phyloP scores from a whole-genome alignment of 2,113 vertebrate species.

The Erinaceus europaeus region DNA sequence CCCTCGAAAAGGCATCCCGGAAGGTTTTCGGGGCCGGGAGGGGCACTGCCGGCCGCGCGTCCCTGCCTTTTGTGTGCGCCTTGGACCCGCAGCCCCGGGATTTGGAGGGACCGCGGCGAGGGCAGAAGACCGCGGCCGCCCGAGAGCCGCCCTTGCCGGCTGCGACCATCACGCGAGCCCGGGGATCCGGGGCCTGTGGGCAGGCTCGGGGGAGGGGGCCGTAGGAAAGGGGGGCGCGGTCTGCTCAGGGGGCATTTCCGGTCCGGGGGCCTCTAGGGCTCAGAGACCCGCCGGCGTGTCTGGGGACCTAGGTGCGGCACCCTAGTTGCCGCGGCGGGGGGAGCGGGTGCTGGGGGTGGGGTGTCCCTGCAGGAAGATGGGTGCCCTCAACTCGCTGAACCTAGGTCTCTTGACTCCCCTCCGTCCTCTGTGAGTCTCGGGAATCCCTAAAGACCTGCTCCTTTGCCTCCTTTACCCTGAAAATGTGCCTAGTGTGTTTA shows the following conservation, averaged over 20 bases:
- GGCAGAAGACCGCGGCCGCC: constrained; percentile 31
- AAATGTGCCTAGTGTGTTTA: not conserved
- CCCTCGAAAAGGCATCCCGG: not conserved
- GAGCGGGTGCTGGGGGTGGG: constrained; percentile 52
- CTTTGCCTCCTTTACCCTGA: not conserved
- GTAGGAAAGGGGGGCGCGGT: constrained; percentile 74
- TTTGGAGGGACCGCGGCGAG: constrained; percentile 28
- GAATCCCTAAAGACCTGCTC: not conserved
- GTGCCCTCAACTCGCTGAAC: constrained; percentile 5
- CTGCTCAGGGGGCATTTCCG: constrained; percentile 48
- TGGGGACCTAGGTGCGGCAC: no score
- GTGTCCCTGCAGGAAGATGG: not conserved
- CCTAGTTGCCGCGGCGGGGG: not conserved
- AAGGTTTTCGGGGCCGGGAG: not conserved
- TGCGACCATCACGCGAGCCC: constrained; percentile 76
- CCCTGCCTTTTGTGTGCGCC: not conserved
- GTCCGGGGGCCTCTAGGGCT: not conserved
- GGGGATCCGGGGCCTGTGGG: constrained; percentile 81
- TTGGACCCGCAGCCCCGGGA: not conserved
- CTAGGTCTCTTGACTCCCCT: not conserved
- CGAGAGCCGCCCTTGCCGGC: constrained; percentile 18
- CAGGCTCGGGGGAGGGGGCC: not conserved
- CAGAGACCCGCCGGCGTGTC: not conserved
- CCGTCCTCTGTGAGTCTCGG: not conserved
- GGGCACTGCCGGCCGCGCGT: not conserved